phyloP scores from a whole-genome alignment of 2,797 vertebrate genomes.

The Sebastiscus albofasciatus region DNA sequence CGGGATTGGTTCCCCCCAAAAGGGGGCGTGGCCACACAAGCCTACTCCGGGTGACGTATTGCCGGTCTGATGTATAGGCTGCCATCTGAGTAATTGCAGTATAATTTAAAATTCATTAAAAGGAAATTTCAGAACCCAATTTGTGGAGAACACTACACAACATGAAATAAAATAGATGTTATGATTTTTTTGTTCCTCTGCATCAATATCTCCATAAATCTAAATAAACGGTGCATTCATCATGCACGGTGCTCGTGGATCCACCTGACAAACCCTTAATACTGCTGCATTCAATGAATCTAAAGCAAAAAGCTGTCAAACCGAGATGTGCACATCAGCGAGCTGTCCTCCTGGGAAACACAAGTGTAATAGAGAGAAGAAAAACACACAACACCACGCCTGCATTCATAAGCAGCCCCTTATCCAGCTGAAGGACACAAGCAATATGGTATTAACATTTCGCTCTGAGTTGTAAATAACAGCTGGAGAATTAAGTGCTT shows the following conservation, averaged over 20 bases:
- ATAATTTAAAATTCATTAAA: constrained; percentile 34
- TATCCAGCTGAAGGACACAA: constrained; percentile 49
- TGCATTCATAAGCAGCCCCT: constrained; percentile 42
- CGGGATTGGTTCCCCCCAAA: no score
- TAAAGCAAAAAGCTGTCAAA: constrained; percentile 55
- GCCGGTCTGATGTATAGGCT: not conserved
- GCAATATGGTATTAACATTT: constrained; percentile 40
- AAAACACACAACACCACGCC: constrained; percentile 32
- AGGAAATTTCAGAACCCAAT: not conserved
- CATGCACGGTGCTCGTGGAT: not conserved
- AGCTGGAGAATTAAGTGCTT: constrained; percentile 44
- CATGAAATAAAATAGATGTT: constrained; percentile 7
- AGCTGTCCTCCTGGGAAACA: constrained; percentile 44
- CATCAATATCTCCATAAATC: constrained; percentile 29
- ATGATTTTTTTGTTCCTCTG: constrained; percentile 11
- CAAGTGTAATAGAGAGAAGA: constrained; percentile 40
- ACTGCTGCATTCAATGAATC: constrained; percentile 42
- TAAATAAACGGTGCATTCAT: constrained; percentile 33
- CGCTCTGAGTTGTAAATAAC: constrained; percentile 47
- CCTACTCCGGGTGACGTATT: no score
- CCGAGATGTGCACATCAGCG: constrained; percentile 44
- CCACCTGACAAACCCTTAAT: constrained; percentile 39
- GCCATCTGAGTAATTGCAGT: constrained; percentile 23
- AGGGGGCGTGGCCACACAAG: no score
- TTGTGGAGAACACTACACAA: constrained; percentile 3